phyloP scores from a whole-genome alignment of 2,888 invertebrate genomes.

The Trichopria drosophilae region DNA sequence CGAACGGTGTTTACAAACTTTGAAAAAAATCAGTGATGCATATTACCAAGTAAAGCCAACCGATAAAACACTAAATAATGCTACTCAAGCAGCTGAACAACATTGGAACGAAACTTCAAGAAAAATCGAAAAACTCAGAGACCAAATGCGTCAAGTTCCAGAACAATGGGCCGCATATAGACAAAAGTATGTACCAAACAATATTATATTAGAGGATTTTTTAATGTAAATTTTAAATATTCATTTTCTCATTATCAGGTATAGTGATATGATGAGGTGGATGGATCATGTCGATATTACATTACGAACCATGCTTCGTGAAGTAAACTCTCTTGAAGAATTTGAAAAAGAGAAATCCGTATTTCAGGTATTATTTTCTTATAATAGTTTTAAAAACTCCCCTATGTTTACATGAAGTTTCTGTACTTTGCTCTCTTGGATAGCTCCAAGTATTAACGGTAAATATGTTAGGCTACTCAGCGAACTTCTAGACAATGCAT shows the following conservation, averaged over 20 bases:
- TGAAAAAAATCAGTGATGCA: conserved; percentile 73
- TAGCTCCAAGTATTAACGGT: conserved; percentile 52
- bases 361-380: conserved; percentile 71
- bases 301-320: conserved; percentile 79
- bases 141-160: conserved; percentile 81
- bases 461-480: too few species aligned
- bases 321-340: conserved; percentile 83
- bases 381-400: background rate
- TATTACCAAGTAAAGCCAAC: conserved; percentile 70
- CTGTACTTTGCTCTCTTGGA: conserved; percentile 38
- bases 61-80: conserved; percentile 68
- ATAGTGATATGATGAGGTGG: conserved; percentile 82
- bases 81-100: conserved; percentile 70
- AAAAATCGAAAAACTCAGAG: conserved; percentile 72
- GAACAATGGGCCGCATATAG: conserved; percentile 89
- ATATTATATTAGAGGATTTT: conserved; percentile 4
- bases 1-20: conserved; percentile 74
- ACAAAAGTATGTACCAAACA: conserved; percentile 62
- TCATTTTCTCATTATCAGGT: conserved; percentile 61
- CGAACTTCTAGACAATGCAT: too few species aligned
- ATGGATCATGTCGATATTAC: conserved; percentile 87
- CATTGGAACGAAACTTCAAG: conserved; percentile 75
- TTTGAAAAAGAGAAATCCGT: conserved; percentile 87
- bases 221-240: background rate
- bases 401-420: background rate